Percentiles rank a stretch among this genome's conserved stretches.
These are phyloP conservation scores for Ophioderma brevispina DNA, from an alignment of 35 echinoderm and acorn worm species.

Conservation along the genomic window DNA sequence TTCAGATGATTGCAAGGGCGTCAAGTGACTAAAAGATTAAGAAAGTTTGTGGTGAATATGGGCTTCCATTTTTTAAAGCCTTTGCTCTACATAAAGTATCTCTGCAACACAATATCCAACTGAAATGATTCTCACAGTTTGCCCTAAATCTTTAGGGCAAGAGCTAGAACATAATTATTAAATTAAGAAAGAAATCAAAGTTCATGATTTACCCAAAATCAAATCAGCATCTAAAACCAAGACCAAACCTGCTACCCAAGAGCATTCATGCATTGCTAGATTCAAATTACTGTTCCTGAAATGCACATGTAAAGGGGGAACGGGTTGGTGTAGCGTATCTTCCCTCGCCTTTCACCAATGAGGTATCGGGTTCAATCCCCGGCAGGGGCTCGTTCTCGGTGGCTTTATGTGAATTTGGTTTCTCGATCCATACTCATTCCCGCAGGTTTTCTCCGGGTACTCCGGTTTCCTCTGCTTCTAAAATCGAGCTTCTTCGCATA, in stretches of 20 bases:
- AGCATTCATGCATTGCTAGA: not conserved
- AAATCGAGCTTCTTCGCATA: too few species aligned
- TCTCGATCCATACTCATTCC: too few species aligned
- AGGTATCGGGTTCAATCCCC: too few species aligned
- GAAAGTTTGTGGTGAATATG: not conserved
- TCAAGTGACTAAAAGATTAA: not conserved
- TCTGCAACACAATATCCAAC: too few species aligned
- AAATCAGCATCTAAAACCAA: not conserved
- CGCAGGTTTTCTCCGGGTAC: too few species aligned
- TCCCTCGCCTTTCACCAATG: too few species aligned
- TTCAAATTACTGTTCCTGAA: conserved; percentile 25
- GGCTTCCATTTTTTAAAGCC: not conserved
- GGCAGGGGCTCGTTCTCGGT: too few species aligned
- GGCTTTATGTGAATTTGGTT: too few species aligned
- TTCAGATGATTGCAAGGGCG: not conserved
- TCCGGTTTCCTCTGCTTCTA: too few species aligned
- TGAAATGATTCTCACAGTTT: too few species aligned
- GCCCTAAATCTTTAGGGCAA: not conserved
- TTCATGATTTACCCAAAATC: not conserved
- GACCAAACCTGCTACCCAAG: not conserved
- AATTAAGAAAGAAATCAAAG: not conserved
- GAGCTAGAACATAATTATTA: not conserved
- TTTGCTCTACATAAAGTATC: not conserved
- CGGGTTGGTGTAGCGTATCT: too few species aligned
- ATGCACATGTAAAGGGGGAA: too few species aligned